Evolutionary conservation across 1,140 invertebrate species (phyloP).

Genomic region (Drosophila melanogaster): Release_6_plus_ISO1_MT NT_033777.3:4395001-4395500

Average conservation of each 20-base stretch:
- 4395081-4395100: background rate
- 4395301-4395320: too few relatives aligned
- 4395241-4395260: background rate
- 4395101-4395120: background rate
- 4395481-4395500: constrained; percentile 80
- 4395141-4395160: background rate
- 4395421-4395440: constrained; percentile 12
- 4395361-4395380: background rate
- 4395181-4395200: constrained; percentile 8
- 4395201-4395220: background rate
- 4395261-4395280: too few relatives aligned
- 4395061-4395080: too few relatives aligned
- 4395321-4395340: too few relatives aligned
- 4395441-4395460: constrained; percentile 47
- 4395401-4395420: background rate
- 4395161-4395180: constrained; percentile 1
- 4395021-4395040: too few relatives aligned
- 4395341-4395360: background rate
- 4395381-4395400: constrained; percentile 5
- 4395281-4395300: too few relatives aligned
- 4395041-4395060: too few relatives aligned
- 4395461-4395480: constrained; percentile 61
- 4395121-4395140: constrained; percentile 27
- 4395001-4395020: too few relatives aligned
- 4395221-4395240: constrained; percentile 13